A percentile compares a stretch with the other conserved stretches of the same genome.
Conservation (phyloP, 2,888 invertebrate species). For the Norana najaformis region DNA sequence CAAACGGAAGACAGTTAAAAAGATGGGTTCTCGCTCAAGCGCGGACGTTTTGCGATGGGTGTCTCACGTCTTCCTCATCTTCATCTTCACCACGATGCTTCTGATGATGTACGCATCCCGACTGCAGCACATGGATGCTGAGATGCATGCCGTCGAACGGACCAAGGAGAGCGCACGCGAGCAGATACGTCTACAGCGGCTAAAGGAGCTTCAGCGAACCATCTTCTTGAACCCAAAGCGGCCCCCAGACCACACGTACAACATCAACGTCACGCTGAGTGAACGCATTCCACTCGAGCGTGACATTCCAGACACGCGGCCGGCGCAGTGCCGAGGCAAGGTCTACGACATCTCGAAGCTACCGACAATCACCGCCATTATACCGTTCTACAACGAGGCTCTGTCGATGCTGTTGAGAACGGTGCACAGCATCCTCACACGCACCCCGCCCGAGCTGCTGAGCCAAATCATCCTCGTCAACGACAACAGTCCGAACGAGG, state of each 20-base stretch:
- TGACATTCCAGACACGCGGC: conserved; percentile 43
- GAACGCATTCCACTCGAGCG: conserved; percentile 45
- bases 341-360: conserved; percentile 38
- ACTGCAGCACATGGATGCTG: conserved; percentile 23
- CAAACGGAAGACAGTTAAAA: background rate
- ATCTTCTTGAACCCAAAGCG: conserved; percentile 43
- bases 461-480: conserved; percentile 38
- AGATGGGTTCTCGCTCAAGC: background rate
- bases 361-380: conserved; percentile 46
- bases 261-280: conserved; percentile 47
- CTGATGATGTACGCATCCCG: conserved; percentile 36
- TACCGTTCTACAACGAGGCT: conserved; percentile 51
- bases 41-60: conserved; percentile 30
- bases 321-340: conserved; percentile 34
- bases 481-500: conserved; percentile 44
- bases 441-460: conserved; percentile 46
- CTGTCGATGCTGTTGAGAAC: conserved; percentile 57
- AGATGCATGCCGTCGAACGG: background rate
- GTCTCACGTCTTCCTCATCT: conserved; percentile 33
- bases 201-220: conserved; percentile 32
- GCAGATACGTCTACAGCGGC: conserved; percentile 8
- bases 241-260: conserved; percentile 46
- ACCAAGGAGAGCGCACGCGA: conserved; percentile 8
- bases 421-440: conserved; percentile 46
- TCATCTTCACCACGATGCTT: conserved; percentile 36